These are phyloP conservation scores for Seira musarum DNA, from an alignment of 2,888 invertebrate genomes.

Conservation along the genomic window DNA sequence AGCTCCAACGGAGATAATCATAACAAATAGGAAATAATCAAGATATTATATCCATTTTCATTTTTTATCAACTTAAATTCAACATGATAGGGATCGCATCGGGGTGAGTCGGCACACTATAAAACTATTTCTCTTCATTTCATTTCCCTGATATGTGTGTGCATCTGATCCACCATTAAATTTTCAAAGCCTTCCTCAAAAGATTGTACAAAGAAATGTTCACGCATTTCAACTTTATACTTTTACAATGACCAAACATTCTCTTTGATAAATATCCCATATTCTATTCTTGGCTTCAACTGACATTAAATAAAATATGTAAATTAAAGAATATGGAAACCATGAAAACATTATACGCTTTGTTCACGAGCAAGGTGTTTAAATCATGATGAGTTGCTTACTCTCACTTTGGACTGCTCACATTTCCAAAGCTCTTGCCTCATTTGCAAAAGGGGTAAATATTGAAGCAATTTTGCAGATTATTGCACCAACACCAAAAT, in stretches of 20 bases:
- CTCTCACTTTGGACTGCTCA: too few species aligned
- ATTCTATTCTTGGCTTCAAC: not conserved
- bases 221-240: slow-evolving; percentile 6
- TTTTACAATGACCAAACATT: slow-evolving; percentile 15
- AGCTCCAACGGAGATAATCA: slow-evolving; percentile 52
- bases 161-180: not conserved
- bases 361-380: too few species aligned
- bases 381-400: too few species aligned
- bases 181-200: not conserved
- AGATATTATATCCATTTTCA: slow-evolving; percentile 44
- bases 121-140: slow-evolving; percentile 9
- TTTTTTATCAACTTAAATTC: not conserved
- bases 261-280: not conserved
- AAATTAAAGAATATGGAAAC: not conserved
- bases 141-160: not conserved
- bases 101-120: slow-evolving; percentile 20
- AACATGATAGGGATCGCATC: not conserved
- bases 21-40: slow-evolving; percentile 60
- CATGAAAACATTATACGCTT: slow-evolving; percentile 1
- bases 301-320: not conserved
- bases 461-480: too few species aligned
- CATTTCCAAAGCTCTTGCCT: too few species aligned
- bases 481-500: too few species aligned
- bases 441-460: too few species aligned
- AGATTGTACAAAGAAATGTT: not conserved